Evolutionary conservation across 2,888 invertebrate species (phyloP), one percentile per base, ranked within the genome.

Genomic region (Agrilus mali): DNA sequence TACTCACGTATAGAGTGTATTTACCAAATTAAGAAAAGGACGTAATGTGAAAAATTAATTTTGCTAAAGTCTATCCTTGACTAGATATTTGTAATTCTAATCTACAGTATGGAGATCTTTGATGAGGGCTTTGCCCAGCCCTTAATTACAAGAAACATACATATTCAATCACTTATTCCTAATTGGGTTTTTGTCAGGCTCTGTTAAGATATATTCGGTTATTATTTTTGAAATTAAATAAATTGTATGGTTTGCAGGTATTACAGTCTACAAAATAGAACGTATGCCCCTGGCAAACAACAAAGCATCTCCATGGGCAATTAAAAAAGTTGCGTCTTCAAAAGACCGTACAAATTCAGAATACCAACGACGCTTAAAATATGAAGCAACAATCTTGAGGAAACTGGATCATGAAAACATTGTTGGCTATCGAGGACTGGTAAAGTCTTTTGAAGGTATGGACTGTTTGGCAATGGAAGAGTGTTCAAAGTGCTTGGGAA

Each of bases 281-380:
- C 71, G 88, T 48, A 83, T 84, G 0, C 85, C 86, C 0, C 69
- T 72, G 52, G 72, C 73, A 1, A 80, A 82, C 7, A 72, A 76
- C 52, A 64, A 72, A 1, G 72, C 78, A n/a, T 89, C 89, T 0
- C 89, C 89, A 0, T 89, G 89, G 89, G 89, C 88, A 1, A 69
- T 90, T 0, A 90, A 90, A 60, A 81, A 84, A 64, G 60, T 86
- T 2, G 75, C 74, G 51, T 72, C 69, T 40, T 64, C 64, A 3
- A 68, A 69, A 14, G 71, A 70, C 52, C 48, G 55, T 6, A 53
- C 55, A 37, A 63, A 59, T 48, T 53, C 68, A 1, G 69, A 68
- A 49, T 69, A 72, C 3, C 63, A 64, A 39, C 68, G 74, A 15
- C 73, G 86, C 1, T 67, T 88, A 34, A 67, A 74, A 47, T 69